Base-by-base conservation (phyloP, 1,140 invertebrate species). In the Bombus confusus region DNA sequence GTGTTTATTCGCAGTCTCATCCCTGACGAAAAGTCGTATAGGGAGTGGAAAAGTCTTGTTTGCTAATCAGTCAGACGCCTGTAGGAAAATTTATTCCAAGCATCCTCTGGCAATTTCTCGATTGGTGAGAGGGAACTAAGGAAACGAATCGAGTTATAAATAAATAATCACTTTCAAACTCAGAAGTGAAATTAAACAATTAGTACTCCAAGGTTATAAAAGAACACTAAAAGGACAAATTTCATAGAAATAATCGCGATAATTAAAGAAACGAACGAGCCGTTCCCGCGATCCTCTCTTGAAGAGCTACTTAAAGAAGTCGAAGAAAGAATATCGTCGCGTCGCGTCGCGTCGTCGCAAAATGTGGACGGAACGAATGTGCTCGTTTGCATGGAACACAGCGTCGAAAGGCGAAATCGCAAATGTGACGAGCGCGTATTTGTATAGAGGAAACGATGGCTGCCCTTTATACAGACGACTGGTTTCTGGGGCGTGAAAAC, bases 401-500 rank as follows among this genome's bases (percentile, higher is more conserved):
- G 1, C 18, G 18, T 1, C 6, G 47, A 22, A 8, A 52, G 18
- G 5, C 47, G 6, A 47, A 6, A 47, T 52, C 6, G 72, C 62
- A 73, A 83, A 83, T 62, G 82, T 71, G 75, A 76, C 78, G 37
- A 69, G 37, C 39, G 22, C 41, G 74, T 87, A 87, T 87, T 88
- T 87, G 77, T 83, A 87, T 52, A 22, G 47, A 1, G 5, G 47
- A 74, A 74, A 84, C 87, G 76, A 62, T 72, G 77, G 62, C 71
- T 81, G 31, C 72, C 59, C 82, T 88, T 88, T 88, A 73, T 88
- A 37, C 73, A 77, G 39, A n/a, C 31, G 82, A 83, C 72, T 88
- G 73, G 22, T 88, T 75, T 73, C 77, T 85, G 83, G 77, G 75
- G 80, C 77, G 82, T 88, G 86, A 80, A 87, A 88, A 88, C 57